Evolutionary conservation across 2,888 invertebrate species (phyloP), one percentile per base, ranked within the genome.

Genomic region (Cordilura impudica): DNA sequence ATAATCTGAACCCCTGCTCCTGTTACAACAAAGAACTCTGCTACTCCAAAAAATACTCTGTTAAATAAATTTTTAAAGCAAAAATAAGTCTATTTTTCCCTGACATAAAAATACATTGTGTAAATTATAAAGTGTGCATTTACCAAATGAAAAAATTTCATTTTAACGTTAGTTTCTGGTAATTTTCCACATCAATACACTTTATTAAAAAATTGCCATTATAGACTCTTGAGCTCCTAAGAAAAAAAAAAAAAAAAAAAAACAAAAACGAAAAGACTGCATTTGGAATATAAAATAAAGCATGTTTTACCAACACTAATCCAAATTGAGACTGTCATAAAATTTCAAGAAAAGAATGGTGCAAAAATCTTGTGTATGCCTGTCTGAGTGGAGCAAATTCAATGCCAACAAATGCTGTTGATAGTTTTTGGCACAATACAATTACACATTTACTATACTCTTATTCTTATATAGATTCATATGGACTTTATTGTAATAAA

Each of bases 291-390:
- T 43, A 65, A 21, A 18, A 69, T 63, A 69, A 73, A 72, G 69
- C 19, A 51, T 74, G 58, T 70, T 58, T 65, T 54, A 45, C 58
- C 65, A 70, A 65, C 73, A 74, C 65, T 78, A 74, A 70, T 66
- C 65, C 53, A 78, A 74, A 78, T 78, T 70, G 65, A 66, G 78
- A 63, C 45, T 74, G 74, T 70, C 78, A 78, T 78, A 74, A 70
- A 78, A 71, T 60, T 26, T 29, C 16, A 7, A 29, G 23, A 51
- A 45, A 6, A 60, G n/a, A 35, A 26, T 10, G 21, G 18, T 14
- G 5, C 5, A 5, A 14, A 43, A 60, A 58, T 21, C 35, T 43
- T 73, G 18, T 29, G 26, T 58, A 66, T 66, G 49, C 8, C 39
- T 75, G 53, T 49, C 56, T 35, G 49, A 19, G 56, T 2, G 54